phyloP scores from a whole-genome alignment of 2,113 vertebrate genomes.

The Tetrax tetrax region DNA sequence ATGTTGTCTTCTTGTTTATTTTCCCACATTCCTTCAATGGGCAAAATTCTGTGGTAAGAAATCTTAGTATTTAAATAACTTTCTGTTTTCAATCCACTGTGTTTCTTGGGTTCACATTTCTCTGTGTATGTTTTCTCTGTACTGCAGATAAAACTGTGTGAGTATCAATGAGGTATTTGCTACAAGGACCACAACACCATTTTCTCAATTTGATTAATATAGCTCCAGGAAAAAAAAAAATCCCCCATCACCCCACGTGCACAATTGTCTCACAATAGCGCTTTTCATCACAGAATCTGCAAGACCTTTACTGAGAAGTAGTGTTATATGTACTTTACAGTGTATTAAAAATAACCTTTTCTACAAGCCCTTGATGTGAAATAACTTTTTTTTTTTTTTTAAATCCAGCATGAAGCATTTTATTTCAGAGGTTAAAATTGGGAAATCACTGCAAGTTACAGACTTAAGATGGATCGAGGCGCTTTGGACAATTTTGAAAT shows the following conservation, averaged over 20 bases:
- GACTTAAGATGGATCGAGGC: not conserved
- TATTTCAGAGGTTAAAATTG: not conserved
- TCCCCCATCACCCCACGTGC: not conserved
- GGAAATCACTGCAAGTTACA: not conserved
- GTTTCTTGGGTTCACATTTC: not conserved
- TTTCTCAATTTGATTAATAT: not conserved
- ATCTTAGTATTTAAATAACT: not conserved
- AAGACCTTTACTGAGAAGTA: not conserved
- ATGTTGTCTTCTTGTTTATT: not conserved
- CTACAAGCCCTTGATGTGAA: not conserved
- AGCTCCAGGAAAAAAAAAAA: not conserved
- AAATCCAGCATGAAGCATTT: not conserved
- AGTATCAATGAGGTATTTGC: not conserved
- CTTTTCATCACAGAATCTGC: slow-evolving; percentile 10
- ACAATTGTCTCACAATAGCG: not conserved
- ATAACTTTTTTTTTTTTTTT: not conserved
- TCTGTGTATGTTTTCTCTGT: not conserved
- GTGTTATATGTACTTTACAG: not conserved
- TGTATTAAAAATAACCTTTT: not conserved
- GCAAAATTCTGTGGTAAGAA: slow-evolving; percentile 1
- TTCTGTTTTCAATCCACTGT: not conserved
- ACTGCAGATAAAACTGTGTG: not conserved
- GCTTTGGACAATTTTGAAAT: not conserved
- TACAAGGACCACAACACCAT: not conserved
- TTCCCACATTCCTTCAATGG: not conserved